Conservation (phyloP, 2,797 vertebrate species). For the Hafferia zeledoni region DNA sequence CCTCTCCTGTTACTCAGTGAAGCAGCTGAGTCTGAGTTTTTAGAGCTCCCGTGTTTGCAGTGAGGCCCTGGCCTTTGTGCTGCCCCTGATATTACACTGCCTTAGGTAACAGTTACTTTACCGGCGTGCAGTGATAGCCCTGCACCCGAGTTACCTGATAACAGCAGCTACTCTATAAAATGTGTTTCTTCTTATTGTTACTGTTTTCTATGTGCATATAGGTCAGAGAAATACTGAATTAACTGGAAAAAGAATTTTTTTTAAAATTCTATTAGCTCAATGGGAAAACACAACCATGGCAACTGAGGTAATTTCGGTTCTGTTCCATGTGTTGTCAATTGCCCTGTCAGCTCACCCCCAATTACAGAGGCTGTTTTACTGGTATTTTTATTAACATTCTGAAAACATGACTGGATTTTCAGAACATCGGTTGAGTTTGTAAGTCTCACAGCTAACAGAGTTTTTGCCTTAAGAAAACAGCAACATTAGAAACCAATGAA, state of each 20-base stretch:
- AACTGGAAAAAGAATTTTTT: background rate
- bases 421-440: background rate
- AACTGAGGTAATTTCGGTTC: slow-evolving; percentile 24
- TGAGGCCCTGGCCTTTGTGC: background rate
- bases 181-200: background rate
- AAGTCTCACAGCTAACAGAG: background rate
- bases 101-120: background rate
- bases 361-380: background rate
- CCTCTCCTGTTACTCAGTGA: background rate
- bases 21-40: background rate
- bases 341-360: background rate
- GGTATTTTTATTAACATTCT: background rate
- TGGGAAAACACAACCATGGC: slow-evolving; percentile 9
- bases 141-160: background rate
- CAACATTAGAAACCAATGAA: background rate
- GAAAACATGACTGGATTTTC: slow-evolving; percentile 32
- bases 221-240: background rate
- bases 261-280: background rate
- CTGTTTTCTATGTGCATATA: background rate
- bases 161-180: background rate
- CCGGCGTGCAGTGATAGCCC: background rate
- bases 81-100: rapidly evolving
- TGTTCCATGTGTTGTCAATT: background rate
- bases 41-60: background rate
- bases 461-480: background rate